Conservation (phyloP, 2,888 invertebrate genomes). For the Galerucella calmariensis region DNA sequence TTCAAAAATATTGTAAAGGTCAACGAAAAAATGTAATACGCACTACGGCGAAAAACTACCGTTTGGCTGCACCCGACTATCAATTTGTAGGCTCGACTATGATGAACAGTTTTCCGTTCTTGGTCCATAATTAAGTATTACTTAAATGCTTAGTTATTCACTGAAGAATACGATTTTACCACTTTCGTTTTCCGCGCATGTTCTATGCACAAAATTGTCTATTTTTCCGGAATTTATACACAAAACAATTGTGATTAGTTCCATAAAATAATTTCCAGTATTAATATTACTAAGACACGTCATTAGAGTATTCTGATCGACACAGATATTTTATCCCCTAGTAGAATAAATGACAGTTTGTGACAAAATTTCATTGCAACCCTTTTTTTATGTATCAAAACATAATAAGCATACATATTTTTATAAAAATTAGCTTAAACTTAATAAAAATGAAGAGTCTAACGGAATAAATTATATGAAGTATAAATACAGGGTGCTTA, state of each 20-base stretch:
- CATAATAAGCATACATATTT: conserved; percentile 29
- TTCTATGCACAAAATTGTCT: neutral
- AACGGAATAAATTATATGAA: neutral
- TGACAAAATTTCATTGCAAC: conserved; percentile 13
- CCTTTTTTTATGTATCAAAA: conserved; percentile 22
- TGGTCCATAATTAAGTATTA: no score
- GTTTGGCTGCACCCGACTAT: no score
- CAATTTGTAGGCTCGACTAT: no score
- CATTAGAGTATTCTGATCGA: neutral
- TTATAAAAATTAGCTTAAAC: conserved; percentile 25
- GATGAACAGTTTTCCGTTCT: no score
- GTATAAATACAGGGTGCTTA: neutral
- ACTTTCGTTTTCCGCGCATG: no score
- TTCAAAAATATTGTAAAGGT: no score
- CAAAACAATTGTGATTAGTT: conserved; percentile 26
- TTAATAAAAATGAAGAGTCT: conserved; percentile 19
- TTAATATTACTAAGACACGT: conserved; percentile 31
- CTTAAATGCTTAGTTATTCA: no score
- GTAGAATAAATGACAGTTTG: conserved; percentile 20
- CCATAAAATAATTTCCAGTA: conserved; percentile 27
- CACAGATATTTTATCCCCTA: conserved; percentile 17
- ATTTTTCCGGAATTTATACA: neutral
- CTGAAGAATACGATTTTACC: no score
- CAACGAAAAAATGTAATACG: no score
- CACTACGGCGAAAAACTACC: no score